Percentiles rank a stretch among this genome's conserved stretches.
phyloP scores from a whole-genome alignment of 2,113 vertebrate species.

The Hippocampus zosterae region DNA sequence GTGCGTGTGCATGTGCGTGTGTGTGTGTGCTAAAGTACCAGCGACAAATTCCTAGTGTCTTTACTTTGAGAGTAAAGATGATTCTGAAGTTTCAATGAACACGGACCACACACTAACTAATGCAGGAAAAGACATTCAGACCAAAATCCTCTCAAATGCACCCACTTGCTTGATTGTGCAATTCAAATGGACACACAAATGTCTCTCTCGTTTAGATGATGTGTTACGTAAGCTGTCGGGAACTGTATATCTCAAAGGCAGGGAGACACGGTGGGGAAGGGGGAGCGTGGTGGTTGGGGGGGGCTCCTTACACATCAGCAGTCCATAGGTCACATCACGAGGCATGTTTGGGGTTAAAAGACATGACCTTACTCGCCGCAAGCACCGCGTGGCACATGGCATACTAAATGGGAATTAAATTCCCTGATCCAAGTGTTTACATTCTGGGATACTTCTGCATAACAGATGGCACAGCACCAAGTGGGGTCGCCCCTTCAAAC shows the following conservation, averaged over 20 bases:
- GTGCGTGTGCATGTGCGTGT: no score
- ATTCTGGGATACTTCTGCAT: neutral
- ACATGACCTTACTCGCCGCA: neutral
- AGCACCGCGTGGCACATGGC: neutral
- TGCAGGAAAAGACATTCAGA: conserved; percentile 41
- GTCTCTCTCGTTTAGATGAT: conserved; percentile 56
- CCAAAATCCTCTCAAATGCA: conserved; percentile 36
- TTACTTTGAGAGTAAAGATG: neutral
- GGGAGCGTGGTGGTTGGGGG: no score
- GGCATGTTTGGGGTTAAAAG: conserved; percentile 33
- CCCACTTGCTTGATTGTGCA: conserved; percentile 38
- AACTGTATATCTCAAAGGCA: conserved; percentile 38
- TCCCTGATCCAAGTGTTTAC: neutral
- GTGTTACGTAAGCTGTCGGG: conserved; percentile 63
- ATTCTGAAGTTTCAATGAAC: neutral
- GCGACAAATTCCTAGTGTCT: no score
- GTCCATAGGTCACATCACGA: conserved; percentile 22
- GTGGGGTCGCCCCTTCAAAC: conserved; percentile 39
- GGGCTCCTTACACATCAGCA: conserved; percentile 29
- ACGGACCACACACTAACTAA: conserved; percentile 2
- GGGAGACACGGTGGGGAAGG: neutral
- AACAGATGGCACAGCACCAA: neutral
- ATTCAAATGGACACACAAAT: conserved; percentile 39
- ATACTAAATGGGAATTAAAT: conserved; percentile 4
- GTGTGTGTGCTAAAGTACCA: no score